Evolutionary conservation across 2,888 invertebrate species (phyloP), one percentile per base, ranked within the genome.

Genomic region (Agriopis aurantiaria): DNA sequence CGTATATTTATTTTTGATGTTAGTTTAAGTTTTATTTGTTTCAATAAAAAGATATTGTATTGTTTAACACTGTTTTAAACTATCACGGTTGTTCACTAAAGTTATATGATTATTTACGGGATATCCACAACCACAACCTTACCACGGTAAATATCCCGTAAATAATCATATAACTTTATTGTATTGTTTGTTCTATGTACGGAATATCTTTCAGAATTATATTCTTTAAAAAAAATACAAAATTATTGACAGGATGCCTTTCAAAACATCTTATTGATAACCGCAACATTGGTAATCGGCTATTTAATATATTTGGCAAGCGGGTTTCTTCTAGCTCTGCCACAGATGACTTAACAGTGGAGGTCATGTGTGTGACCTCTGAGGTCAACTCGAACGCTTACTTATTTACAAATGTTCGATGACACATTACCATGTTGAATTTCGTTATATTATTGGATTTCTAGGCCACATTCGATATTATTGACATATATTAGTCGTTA

Each of bases 391-490:
- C 56, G 55, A 40, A 55, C 63, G 64, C 61, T 60, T 61, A 58
- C 65, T 65, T 60, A 72, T 72, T 72, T 51, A 70, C 66, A 70
- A 72, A 69, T 61, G 59, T 51, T 9, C 23, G 72, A 72, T 66
- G 74, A 67, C 65, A 72, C 55, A 63, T 70, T 60, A 61, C 45
- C n/a, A 61, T 59, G 66, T 69, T 53, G 46, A 57, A 66, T 72
- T 72, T 74, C 70, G 66, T 59, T 71, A 65, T 71, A 63, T 62
- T 63, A 65, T 52, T 62, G 8, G 55, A 33, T 69, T 68, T 72
- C 66, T 71, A 67, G 70, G 70, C 17, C 70, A 53, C 14, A 58
- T 63, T 63, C 62, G 49, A 69, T 68, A 51, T 58, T 69, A 65
- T 70, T 63, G 62, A 66, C 57, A 70, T 65, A 66, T 65, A 33